A percentile compares a stretch with the other conserved stretches of the same genome.
phyloP scores from a whole-genome alignment of 2,888 invertebrate genomes.

The Conops quadrifasciatus region DNA sequence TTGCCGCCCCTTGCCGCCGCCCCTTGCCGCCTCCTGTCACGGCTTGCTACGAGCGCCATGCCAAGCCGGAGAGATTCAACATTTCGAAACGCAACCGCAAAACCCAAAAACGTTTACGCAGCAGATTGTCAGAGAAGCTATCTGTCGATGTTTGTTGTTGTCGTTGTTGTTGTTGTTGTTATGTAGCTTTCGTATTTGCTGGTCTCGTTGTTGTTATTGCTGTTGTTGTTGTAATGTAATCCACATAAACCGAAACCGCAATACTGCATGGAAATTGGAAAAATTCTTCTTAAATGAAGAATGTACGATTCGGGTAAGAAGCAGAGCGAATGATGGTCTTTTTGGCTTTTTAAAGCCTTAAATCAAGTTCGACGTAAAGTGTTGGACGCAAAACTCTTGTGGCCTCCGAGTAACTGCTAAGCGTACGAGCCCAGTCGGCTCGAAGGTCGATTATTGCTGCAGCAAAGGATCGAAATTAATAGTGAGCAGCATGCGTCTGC shows the following conservation, averaged over 20 bases:
- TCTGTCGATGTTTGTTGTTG: constrained; percentile 9
- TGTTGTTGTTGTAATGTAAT: background rate
- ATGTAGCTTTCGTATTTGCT: background rate
- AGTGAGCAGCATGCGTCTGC: too few species aligned
- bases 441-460: too few species aligned
- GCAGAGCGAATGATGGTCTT: background rate
- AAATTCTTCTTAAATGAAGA: background rate
- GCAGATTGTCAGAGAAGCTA: constrained; percentile 33
- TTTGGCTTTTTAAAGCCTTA: background rate
- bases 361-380: constrained; percentile 10
- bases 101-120: constrained; percentile 19
- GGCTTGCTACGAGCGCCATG: background rate
- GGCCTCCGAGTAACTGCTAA: too few species aligned
- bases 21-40: background rate
- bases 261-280: constrained; percentile 5
- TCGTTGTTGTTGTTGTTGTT: background rate
- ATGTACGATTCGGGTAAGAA: background rate
- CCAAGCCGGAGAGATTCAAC: background rate
- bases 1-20: background rate
- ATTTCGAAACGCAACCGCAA: constrained; percentile 43
- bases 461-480: too few species aligned
- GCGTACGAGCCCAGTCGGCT: too few species aligned
- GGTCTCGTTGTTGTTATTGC: background rate
- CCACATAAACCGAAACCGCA: background rate
- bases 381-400: background rate